These are phyloP conservation scores for Addax nasomaculatus DNA, from an alignment of 2,113 vertebrate genomes.

Conservation along the genomic window DNA sequence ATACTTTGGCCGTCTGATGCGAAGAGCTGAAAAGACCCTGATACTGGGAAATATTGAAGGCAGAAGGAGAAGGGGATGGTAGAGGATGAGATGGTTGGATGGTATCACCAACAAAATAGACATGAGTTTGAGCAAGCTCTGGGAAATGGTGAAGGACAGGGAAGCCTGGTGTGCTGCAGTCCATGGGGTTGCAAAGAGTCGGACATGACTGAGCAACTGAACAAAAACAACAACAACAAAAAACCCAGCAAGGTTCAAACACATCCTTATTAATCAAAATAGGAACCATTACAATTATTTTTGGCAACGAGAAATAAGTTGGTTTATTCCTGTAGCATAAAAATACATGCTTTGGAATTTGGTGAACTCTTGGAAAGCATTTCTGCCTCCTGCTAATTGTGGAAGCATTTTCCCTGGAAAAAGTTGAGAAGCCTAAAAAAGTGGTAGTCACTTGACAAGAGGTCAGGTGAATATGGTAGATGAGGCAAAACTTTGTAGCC, in stretches of 20 bases:
- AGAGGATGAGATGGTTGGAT: not conserved
- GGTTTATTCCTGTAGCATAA: not conserved
- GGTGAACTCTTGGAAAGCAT: not conserved
- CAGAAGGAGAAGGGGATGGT: not conserved
- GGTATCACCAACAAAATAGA: accelerated
- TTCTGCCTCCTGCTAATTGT: not conserved
- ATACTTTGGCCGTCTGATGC: not conserved
- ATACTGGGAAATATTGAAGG: not conserved
- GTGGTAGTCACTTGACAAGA: not conserved
- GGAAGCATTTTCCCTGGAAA: not conserved
- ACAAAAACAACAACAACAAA: not conserved
- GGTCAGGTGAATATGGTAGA: not conserved
- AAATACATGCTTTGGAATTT: not conserved
- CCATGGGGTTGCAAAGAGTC: not conserved
- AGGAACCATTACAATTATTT: not conserved
- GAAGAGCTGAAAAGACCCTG: not conserved
- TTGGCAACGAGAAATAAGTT: not conserved
- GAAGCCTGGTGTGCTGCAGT: not conserved
- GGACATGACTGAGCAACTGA: not conserved
- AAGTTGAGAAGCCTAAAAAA: not conserved
- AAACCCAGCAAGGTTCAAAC: not conserved
- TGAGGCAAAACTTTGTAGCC: not conserved
- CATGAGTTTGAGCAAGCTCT: not conserved
- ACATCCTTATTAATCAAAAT: not conserved
- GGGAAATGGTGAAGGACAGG: not conserved